Evolutionary conservation across 2,797 vertebrate species (phyloP).

Genomic region (Dromococcyx pavoninus): DNA sequence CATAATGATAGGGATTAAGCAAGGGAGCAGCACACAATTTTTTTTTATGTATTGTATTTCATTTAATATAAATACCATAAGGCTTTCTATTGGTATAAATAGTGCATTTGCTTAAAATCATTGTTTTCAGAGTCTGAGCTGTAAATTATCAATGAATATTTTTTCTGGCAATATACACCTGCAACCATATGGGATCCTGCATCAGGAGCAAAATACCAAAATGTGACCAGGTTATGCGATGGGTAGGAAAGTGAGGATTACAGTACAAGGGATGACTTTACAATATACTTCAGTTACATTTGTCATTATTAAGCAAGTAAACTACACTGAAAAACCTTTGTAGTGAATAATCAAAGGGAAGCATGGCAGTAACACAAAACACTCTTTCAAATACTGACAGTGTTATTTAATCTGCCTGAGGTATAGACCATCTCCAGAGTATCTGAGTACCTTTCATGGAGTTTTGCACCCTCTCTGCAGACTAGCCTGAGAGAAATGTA

Average conservation of each 20-base stretch:
- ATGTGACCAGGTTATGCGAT: background rate
- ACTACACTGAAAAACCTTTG: background rate
- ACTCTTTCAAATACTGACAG: background rate
- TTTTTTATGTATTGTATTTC: background rate
- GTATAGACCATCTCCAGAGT: background rate
- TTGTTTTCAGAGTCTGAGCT: background rate
- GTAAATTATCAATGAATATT: background rate
- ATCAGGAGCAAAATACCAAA: background rate
- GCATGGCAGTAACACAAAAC: background rate
- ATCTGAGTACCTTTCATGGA: background rate
- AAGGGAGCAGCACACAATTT: background rate
- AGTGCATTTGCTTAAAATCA: background rate
- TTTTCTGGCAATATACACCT: background rate
- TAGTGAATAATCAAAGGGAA: background rate
- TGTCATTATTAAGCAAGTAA: background rate
- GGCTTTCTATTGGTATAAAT: slow-evolving; percentile 3
- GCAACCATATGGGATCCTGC: background rate
- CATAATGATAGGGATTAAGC: background rate
- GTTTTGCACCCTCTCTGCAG: background rate
- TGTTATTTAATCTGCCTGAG: background rate
- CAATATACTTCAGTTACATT: background rate
- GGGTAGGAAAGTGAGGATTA: background rate
- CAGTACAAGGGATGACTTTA: background rate
- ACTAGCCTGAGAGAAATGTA: background rate
- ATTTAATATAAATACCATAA: background rate